Base-by-base conservation (phyloP, 2,113 vertebrate species). In the Labeo catla region DNA sequence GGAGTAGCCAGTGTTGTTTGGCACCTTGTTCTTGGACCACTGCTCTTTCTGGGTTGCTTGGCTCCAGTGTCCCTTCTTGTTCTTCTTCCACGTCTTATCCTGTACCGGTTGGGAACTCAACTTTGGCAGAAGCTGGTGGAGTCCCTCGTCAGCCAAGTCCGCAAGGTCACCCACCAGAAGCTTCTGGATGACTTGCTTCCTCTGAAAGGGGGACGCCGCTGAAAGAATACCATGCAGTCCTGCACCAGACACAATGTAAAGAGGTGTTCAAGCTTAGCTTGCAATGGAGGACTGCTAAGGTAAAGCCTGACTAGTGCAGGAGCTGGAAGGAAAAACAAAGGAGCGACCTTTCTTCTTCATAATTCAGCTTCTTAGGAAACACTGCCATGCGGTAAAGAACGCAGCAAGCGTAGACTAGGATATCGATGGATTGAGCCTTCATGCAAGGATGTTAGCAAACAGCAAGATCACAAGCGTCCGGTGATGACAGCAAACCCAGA, bases 161-260 rank as follows among this genome's bases (percentile, higher is more conserved):
- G 93, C 93, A 72, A 95, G 88, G 88, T 95, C 95, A 0, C 94
- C 94, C 16, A 87, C 88, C 88, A 95, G 89, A 82, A 96, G 91
- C 81, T 95, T 91, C 84, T 94, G 93, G 80, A 96, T 59, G 72
- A 95, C 78, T 86, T 43, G 89, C 87, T 91, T 95, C 87, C 94
- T 93, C 66, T 39, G 84, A 63, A 91, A 61, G 2, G 93, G 90
- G 86, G 93, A 91, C 39, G 92, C 83, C 84, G 91, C 91, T 86
- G 91, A 91, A 19, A 79, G 85, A 87, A 89, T 86, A 73, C 90
- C 89, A 28, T 88, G 89, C 88, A 90, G 88, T 87, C 88, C 95
- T 96, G 92, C 89, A 89, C 91, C 91, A 87, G 90, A 95, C 91
- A 95, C 90, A 95, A 45, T n/a, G 61, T 61, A 66, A 15, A 83